These are phyloP conservation scores for Polydrusus cervinus DNA, from an alignment of 2,888 invertebrate genomes.

Conservation along the genomic window DNA sequence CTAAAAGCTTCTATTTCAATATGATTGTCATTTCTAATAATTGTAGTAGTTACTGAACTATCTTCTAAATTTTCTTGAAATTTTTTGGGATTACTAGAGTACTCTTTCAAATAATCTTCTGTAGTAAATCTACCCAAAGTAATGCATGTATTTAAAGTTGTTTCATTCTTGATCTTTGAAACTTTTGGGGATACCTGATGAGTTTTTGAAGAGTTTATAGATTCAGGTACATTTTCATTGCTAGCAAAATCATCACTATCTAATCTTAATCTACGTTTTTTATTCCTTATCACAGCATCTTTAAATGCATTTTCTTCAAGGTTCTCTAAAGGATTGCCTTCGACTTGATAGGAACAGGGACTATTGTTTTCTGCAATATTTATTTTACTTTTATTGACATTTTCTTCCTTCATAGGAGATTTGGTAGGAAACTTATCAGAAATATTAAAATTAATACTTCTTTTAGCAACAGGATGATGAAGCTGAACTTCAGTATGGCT, in stretches of 20 bases:
- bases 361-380: background rate
- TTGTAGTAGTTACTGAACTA: background rate
- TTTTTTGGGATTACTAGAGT: conserved; percentile 26
- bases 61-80: conserved; percentile 29
- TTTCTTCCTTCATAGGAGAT: background rate
- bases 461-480: conserved; percentile 1
- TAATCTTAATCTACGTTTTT: conserved; percentile 30
- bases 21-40: background rate
- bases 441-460: conserved; percentile 23
- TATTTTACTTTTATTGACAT: background rate
- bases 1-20: conserved; percentile 5
- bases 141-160: background rate
- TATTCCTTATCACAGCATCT: background rate
- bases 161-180: background rate
- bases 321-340: background rate
- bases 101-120: conserved; percentile 44
- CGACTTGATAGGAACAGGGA: background rate
- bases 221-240: background rate
- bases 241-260: conserved; percentile 25
- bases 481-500: background rate
- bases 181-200: background rate
- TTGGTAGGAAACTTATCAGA: background rate
- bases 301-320: background rate
- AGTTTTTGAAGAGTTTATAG: background rate
- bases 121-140: conserved; percentile 41